Percentiles rank a stretch among this genome's conserved stretches.
Conservation (phyloP, 2,113 vertebrate species). For the Oenanthe oenanthe region DNA sequence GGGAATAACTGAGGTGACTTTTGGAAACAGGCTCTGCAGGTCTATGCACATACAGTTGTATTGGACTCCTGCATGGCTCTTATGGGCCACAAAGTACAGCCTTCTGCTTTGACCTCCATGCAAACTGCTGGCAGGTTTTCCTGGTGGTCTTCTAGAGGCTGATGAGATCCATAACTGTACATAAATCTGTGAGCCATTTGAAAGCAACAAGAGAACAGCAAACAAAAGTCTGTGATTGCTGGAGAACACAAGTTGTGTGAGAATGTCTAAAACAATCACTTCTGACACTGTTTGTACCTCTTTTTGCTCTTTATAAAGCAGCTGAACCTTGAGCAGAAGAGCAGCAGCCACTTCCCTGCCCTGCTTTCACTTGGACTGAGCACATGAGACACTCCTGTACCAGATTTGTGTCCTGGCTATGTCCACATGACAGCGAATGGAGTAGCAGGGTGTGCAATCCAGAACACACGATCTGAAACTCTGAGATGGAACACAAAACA, state of each 20-base stretch:
- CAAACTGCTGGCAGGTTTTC: neutral
- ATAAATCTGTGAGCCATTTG: neutral
- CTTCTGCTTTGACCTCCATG: neutral
- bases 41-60: neutral
- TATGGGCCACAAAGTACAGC: neutral
- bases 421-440: neutral
- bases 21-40: neutral
- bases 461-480: neutral
- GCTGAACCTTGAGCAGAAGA: neutral
- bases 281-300: neutral
- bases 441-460: neutral
- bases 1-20: neutral
- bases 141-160: neutral
- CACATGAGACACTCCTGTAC: neutral
- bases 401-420: neutral
- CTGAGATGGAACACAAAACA: neutral
- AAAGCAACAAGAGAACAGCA: neutral
- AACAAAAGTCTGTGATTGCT: neutral
- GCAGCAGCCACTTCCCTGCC: neutral
- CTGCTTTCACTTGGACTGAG: neutral
- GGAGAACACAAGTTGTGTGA: neutral
- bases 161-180: neutral
- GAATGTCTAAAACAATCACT: neutral
- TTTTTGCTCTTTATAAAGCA: neutral
- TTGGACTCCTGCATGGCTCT: accelerated